phyloP scores from a whole-genome alignment of 1,140 invertebrate species.

The Tribolium castaneum region DNA sequence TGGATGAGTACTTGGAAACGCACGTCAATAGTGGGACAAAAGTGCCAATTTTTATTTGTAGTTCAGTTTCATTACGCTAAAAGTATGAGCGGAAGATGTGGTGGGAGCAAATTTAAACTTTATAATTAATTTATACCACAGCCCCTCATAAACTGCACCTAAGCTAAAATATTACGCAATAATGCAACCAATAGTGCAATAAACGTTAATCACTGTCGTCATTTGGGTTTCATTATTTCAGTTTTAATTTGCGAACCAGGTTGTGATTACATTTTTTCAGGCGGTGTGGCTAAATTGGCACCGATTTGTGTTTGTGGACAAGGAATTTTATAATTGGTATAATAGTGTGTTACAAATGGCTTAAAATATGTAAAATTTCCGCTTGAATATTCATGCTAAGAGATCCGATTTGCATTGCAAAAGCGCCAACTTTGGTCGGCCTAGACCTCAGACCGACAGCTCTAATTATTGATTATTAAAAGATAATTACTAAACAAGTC shows the following conservation, averaged over 20 bases:
- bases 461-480: conserved; percentile 51
- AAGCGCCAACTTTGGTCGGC: conserved; percentile 38
- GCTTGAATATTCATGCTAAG: conserved; percentile 45
- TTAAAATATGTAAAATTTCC: conserved; percentile 49
- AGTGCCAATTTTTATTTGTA: background rate
- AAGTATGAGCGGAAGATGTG: background rate
- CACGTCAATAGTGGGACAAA: background rate
- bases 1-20: background rate
- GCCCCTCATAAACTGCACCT: background rate
- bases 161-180: conserved; percentile 7
- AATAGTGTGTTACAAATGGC: conserved; percentile 37
- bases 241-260: conserved; percentile 9
- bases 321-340: conserved; percentile 13
- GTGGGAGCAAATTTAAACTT: background rate
- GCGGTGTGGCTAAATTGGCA: background rate
- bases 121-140: conserved; percentile 2
- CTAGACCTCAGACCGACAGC: conserved; percentile 40
- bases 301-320: background rate
- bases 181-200: conserved; percentile 17
- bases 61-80: background rate
- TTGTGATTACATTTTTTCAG: conserved; percentile 1
- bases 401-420: conserved; percentile 43
- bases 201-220: conserved; percentile 10
- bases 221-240: conserved; percentile 10
- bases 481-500: conserved; percentile 45